Evolutionary conservation across 2,888 invertebrate species (phyloP).

Genomic region (Choreutis nemorana): DNA sequence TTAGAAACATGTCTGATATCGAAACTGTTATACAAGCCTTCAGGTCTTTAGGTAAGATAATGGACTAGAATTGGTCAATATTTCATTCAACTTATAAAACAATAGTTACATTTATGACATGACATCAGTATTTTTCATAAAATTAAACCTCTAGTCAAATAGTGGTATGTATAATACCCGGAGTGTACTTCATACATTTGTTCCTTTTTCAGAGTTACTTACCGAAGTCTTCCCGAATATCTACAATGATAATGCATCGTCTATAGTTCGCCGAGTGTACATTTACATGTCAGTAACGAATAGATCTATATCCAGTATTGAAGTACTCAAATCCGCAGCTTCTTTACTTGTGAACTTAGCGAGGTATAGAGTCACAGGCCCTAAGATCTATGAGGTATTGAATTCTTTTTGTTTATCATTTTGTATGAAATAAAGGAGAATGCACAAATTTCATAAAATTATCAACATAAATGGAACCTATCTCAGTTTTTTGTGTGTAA

Average conservation of each 20-base stretch:
- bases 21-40: constrained; percentile 47
- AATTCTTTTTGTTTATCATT: no score
- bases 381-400: constrained; percentile 69
- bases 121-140: no score
- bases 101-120: no score
- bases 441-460: no score
- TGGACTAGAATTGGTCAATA: constrained; percentile 11
- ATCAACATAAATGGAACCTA: no score
- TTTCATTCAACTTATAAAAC: constrained; percentile 21
- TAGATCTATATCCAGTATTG: constrained; percentile 69
- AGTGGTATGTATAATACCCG: no score
- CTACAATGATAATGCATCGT: constrained; percentile 35
- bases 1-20: constrained; percentile 35
- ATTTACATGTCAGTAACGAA: constrained; percentile 54
- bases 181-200: no score
- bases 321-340: constrained; percentile 58
- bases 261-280: constrained; percentile 37
- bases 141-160: no score
- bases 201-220: constrained; percentile 35
- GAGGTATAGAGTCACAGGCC: constrained; percentile 68
- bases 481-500: no score
- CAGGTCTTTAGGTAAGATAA: constrained; percentile 45
- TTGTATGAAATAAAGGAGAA: not conserved
- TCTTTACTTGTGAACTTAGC: constrained; percentile 73
- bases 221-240: constrained; percentile 54